Evolutionary conservation across 1,140 invertebrate genomes (phyloP).

Genomic region (Wiebesia pumilae): DNA sequence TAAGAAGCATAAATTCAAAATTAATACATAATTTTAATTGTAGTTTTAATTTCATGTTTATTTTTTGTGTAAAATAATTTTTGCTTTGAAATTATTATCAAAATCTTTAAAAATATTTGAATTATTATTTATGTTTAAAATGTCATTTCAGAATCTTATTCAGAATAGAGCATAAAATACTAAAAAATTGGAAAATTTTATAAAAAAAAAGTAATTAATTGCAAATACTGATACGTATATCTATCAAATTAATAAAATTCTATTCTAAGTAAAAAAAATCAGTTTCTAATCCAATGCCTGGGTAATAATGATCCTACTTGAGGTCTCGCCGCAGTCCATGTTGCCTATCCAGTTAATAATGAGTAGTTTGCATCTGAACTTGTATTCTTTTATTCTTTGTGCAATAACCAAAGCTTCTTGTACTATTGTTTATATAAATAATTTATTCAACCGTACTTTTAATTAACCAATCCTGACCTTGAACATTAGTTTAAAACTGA

Average conservation of each 20-base stretch:
- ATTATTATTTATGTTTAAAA: no score
- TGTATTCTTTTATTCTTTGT: neutral
- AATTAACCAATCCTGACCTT: neutral
- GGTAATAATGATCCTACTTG: conserved; percentile 65
- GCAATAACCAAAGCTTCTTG: neutral
- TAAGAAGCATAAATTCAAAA: no score
- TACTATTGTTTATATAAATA: neutral
- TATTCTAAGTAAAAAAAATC: neutral
- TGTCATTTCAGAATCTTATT: no score
- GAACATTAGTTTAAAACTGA: neutral
- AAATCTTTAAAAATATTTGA: no score
- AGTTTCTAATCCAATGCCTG: neutral
- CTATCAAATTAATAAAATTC: neutral
- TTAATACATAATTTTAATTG: no score
- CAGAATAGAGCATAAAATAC: no score
- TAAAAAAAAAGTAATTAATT: no score
- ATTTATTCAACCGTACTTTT: neutral
- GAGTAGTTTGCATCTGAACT: conserved; percentile 63
- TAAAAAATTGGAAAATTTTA: no score
- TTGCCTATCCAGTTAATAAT: conserved; percentile 30
- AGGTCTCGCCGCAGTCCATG: conserved; percentile 73
- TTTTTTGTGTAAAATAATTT: no score
- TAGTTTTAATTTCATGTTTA: no score
- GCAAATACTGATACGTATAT: no score
- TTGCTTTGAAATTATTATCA: no score